These are phyloP conservation scores for Paramormyrops kingsleyae DNA, from an alignment of 2,113 vertebrate species.

Conservation along the genomic window DNA sequence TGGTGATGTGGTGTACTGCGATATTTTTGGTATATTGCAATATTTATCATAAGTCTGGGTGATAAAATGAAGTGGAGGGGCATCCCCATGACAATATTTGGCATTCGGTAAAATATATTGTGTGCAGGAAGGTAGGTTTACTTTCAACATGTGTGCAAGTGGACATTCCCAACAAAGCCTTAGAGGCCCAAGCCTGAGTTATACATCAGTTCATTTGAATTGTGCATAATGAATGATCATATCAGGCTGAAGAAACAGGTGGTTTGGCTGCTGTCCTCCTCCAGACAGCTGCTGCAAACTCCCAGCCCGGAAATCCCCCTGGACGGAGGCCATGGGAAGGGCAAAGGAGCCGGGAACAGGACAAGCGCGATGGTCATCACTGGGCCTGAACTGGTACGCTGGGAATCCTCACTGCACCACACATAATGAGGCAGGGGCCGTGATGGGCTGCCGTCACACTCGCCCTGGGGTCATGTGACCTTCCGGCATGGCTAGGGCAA, in stretches of 20 bases:
- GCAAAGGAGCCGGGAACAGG: constrained; percentile 29
- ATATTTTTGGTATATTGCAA: not conserved
- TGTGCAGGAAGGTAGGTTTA: not conserved
- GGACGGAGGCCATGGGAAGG: constrained; percentile 33
- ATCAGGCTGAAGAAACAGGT: not conserved
- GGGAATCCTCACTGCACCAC: not conserved
- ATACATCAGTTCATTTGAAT: not conserved
- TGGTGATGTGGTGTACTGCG: not conserved
- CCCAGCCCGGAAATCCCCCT: constrained; percentile 52
- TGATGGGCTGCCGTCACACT: not conserved
- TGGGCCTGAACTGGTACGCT: constrained; percentile 76
- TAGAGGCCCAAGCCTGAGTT: not conserved
- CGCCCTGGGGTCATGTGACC: not conserved
- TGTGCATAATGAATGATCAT: not conserved
- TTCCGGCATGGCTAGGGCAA: not conserved
- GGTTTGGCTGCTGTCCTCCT: constrained; percentile 3
- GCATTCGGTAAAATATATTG: not conserved
- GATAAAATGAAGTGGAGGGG: not conserved
- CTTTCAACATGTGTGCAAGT: not conserved
- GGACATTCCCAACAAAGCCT: not conserved
- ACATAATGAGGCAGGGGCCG: not conserved
- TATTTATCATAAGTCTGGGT: not conserved
- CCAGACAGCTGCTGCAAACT: constrained; percentile 70
- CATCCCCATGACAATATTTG: not conserved
- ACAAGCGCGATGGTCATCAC: constrained; percentile 72